phyloP scores from a whole-genome alignment of 2,797 vertebrate genomes.

The Acrossocheilus fasciatus region DNA sequence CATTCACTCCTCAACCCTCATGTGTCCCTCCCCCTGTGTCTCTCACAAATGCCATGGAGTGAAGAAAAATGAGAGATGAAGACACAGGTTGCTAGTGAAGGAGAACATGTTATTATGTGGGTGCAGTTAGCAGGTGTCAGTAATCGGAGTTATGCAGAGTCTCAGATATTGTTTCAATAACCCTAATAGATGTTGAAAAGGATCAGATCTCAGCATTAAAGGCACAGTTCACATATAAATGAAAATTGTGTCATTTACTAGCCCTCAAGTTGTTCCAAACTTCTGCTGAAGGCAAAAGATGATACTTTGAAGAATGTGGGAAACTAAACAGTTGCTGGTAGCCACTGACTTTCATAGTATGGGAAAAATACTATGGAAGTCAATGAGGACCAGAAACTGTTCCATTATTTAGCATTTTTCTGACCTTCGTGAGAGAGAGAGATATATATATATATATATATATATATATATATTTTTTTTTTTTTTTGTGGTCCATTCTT shows the following conservation, averaged over 20 bases:
- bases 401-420: not conserved
- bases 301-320: not conserved
- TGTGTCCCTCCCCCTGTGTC: not conserved
- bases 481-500: too few relatives aligned
- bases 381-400: not conserved
- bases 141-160: not conserved
- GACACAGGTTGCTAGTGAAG: not conserved
- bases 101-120: not conserved
- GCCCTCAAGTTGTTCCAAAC: not conserved
- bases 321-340: not conserved
- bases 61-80: not conserved
- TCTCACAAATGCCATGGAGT: not conserved
- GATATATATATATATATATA: too few relatives aligned
- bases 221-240: not conserved
- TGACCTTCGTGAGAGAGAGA: not conserved
- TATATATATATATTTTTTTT: too few relatives aligned
- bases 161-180: not conserved
- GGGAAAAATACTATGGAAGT: not conserved
- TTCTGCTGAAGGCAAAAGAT: not conserved
- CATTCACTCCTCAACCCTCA: not conserved
- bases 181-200: not conserved
- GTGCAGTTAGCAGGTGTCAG: not conserved
- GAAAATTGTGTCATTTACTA: not conserved
- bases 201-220: not conserved
- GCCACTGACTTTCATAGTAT: not conserved